phyloP scores from a whole-genome alignment of 1,140 invertebrate species.

The Battus philenor region DNA sequence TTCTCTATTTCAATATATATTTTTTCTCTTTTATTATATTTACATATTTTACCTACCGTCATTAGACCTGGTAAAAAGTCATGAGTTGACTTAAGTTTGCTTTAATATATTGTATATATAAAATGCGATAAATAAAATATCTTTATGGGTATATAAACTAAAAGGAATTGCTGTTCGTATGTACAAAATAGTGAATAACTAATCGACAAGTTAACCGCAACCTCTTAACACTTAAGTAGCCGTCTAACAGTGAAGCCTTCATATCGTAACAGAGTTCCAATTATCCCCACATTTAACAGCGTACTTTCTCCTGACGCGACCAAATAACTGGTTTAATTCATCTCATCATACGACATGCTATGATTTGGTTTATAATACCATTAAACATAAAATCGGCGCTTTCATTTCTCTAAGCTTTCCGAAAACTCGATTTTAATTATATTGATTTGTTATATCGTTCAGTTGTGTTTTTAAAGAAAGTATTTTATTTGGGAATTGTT shows the following conservation, averaged over 20 bases:
- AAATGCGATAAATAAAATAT: no score
- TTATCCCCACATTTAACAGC: constrained; percentile 32
- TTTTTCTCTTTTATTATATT: no score
- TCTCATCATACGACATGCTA: constrained; percentile 24
- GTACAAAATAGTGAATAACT: no score
- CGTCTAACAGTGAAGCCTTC: neutral
- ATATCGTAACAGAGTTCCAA: constrained; percentile 27
- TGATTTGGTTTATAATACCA: constrained; percentile 17
- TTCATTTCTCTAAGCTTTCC: constrained; percentile 5
- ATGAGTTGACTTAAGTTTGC: no score
- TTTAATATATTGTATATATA: no score
- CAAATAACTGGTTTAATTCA: constrained; percentile 35
- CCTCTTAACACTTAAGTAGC: constrained; percentile 2
- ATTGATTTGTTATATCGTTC: no score
- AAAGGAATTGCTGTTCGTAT: no score
- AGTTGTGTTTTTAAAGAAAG: neutral
- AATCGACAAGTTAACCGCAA: no score
- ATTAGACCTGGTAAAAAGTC: no score
- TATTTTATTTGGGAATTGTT: neutral
- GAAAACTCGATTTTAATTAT: neutral
- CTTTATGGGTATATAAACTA: no score
- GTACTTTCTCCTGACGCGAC: constrained; percentile 28
- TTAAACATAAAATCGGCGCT: constrained; percentile 9
- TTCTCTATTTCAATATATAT: no score
- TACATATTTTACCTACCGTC: no score